phyloP scores from a whole-genome alignment of 2,113 vertebrate genomes.

The Cichladusa arquata region DNA sequence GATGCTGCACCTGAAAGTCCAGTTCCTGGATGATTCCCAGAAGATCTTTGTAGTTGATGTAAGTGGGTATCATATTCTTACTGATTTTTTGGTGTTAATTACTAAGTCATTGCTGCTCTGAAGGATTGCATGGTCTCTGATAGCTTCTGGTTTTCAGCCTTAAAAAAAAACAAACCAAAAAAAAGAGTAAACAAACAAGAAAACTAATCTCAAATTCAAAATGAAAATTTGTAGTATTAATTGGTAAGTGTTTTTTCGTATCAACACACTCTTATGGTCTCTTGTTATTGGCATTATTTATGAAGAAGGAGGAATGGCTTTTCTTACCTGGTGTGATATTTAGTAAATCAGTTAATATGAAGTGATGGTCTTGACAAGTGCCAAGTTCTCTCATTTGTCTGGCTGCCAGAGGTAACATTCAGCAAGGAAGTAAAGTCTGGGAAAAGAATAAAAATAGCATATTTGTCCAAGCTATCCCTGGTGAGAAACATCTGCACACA shows the following conservation, averaged over 20 bases:
- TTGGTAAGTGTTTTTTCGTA: not conserved
- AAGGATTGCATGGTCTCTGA: not conserved
- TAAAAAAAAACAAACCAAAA: not conserved
- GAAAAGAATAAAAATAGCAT: not conserved
- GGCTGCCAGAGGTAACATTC: not conserved
- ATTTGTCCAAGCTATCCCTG: not conserved
- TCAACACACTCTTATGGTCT: not conserved
- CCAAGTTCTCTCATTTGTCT: not conserved
- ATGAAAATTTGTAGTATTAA: not conserved
- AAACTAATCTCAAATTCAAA: not conserved
- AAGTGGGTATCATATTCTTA: slow-evolving; percentile 68
- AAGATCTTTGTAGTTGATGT: slow-evolving; percentile 85
- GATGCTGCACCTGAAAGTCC: slow-evolving; percentile 83
- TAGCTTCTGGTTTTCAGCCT: not conserved
- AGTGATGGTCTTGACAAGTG: not conserved
- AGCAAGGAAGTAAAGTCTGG: not conserved
- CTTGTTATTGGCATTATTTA: not conserved
- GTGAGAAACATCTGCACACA: not conserved
- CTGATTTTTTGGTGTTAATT: not conserved
- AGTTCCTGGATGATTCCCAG: slow-evolving; percentile 83
- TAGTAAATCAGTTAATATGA: not conserved
- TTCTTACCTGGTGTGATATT: not conserved
- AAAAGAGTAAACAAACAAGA: not conserved
- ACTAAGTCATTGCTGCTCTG: slow-evolving; percentile 2
- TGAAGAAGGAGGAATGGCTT: not conserved